phyloP scores from a whole-genome alignment of 2,113 vertebrate species.

The human region GRCh38 chr15:40394001-40394500 shows the following conservation, averaged over 20 bases:
- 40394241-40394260: background rate
- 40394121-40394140: slow-evolving; percentile 44
- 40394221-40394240: slow-evolving; percentile 63
- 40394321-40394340: background rate
- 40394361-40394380: background rate
- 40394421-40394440: background rate
- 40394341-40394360: background rate
- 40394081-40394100: slow-evolving; percentile 33
- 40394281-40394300: background rate
- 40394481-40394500: background rate
- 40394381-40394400: background rate
- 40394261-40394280: slow-evolving; percentile 30
- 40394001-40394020: background rate
- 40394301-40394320: background rate
- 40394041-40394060: background rate
- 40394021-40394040: background rate
- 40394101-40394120: slow-evolving; percentile 2
- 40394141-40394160: background rate
- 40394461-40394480: background rate
- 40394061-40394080: slow-evolving; percentile 13
- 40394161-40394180: slow-evolving; percentile 48
- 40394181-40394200: slow-evolving; percentile 60
- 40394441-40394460: background rate
- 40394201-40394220: slow-evolving; percentile 23
- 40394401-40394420: background rate